Percentiles rank a stretch among this genome's conserved stretches.
These are phyloP conservation scores for Parapristionchus giblindavisi DNA, from an alignment of 2,888 invertebrate species.

Conservation along the genomic window DNA sequence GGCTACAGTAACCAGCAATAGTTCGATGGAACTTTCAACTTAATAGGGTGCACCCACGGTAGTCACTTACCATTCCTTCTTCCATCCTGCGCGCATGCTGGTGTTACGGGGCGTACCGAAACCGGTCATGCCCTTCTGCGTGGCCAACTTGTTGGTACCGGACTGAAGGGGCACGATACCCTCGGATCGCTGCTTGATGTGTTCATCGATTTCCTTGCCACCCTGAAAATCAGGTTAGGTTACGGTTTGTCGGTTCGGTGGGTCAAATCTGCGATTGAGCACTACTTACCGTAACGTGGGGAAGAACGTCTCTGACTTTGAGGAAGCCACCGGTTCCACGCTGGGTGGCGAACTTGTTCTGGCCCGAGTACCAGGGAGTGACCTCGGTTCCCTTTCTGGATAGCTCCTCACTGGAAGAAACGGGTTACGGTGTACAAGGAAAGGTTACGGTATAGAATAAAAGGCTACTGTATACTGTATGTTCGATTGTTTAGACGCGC, in stretches of 20 bases:
- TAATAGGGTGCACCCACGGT: too few species aligned
- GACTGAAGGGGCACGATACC: conserved; percentile 72
- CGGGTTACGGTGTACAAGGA: neutral
- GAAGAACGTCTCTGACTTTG: conserved; percentile 68
- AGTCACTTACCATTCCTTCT: conserved; percentile 68
- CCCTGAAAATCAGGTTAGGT: conserved; percentile 44
- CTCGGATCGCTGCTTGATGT: conserved; percentile 64
- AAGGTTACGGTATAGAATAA: conserved; percentile 10
- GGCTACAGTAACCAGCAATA: too few species aligned
- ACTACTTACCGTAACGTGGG: conserved; percentile 59
- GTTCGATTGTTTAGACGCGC: too few species aligned
- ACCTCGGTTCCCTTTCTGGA: conserved; percentile 66
- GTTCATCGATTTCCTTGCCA: conserved; percentile 67
- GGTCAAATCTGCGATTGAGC: neutral
- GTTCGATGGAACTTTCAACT: too few species aligned
- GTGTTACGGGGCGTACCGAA: conserved; percentile 73
- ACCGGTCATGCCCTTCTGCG: conserved; percentile 74
- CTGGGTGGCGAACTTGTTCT: conserved; percentile 70
- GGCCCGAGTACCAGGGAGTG: conserved; percentile 69
- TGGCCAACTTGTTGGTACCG: conserved; percentile 74
- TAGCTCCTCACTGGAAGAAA: conserved; percentile 63
- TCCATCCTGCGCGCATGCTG: conserved; percentile 64
- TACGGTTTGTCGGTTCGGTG: neutral
- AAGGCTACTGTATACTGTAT: neutral
- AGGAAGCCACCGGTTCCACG: conserved; percentile 68